Evolutionary conservation across 2,797 vertebrate species (phyloP).

Genomic region (Notolabrus celidotus): DNA sequence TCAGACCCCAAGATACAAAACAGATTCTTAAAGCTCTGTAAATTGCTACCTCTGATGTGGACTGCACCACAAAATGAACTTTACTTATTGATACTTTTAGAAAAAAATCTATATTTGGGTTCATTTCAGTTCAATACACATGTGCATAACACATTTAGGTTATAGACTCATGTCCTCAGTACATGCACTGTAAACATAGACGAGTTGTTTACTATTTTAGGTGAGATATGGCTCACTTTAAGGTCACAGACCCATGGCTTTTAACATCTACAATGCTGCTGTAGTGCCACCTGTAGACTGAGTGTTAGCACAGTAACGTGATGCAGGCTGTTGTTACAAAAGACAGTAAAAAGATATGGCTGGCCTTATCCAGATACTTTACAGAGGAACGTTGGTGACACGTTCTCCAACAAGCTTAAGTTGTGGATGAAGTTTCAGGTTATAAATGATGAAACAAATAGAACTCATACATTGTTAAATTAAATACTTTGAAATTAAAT

Average conservation of each 20-base stretch:
- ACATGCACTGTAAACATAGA: background rate
- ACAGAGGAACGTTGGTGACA: too few relatives aligned
- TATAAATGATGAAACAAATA: too few relatives aligned
- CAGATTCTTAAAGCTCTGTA: background rate
- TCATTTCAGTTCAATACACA: too few relatives aligned
- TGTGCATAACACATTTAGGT: background rate
- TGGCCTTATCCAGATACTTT: too few relatives aligned
- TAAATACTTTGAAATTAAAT: too few relatives aligned
- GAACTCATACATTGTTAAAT: too few relatives aligned
- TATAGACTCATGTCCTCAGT: background rate
- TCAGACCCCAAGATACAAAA: background rate
- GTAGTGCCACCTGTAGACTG: conserved; percentile 38
- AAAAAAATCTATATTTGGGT: background rate
- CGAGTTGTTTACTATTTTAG: background rate
- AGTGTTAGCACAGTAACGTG: background rate
- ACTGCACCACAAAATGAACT: background rate
- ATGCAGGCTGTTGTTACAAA: background rate
- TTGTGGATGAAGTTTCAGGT: background rate
- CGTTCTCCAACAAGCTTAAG: background rate
- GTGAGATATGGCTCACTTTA: background rate
- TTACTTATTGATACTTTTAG: background rate
- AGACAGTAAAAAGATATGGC: background rate
- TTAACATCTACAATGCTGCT: conserved; percentile 1
- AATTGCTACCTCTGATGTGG: too few relatives aligned
- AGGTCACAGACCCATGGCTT: background rate